phyloP scores from a whole-genome alignment of 1,140 invertebrate genomes.

The Drosophila simulans region DNA sequence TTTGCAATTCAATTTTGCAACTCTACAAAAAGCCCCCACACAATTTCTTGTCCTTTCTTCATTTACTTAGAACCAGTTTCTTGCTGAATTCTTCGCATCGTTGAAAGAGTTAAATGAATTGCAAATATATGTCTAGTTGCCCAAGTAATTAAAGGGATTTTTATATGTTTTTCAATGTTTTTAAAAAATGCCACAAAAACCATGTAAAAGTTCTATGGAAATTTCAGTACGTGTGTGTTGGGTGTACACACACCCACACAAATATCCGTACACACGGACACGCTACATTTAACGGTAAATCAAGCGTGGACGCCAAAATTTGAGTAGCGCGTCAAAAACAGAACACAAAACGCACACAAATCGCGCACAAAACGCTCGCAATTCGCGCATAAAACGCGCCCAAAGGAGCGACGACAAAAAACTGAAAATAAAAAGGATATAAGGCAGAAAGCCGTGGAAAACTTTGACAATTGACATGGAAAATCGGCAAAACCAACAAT shows the following conservation, averaged over 20 bases:
- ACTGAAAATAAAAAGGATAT: slow-evolving; percentile 26
- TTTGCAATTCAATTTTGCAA: slow-evolving; percentile 56
- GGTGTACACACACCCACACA: not conserved
- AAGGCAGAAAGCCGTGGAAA: slow-evolving; percentile 21
- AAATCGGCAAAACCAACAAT: slow-evolving; percentile 63
- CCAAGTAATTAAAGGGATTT: no score
- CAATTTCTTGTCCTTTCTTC: not conserved
- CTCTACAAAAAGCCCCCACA: slow-evolving; percentile 2
- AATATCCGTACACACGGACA: not conserved
- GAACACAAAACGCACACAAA: slow-evolving; percentile 9
- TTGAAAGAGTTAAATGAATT: not conserved
- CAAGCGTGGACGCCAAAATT: slow-evolving; percentile 47
- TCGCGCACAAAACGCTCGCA: not conserved
- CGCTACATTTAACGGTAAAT: slow-evolving; percentile 56
- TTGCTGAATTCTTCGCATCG: not conserved
- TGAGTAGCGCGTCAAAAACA: slow-evolving; percentile 55
- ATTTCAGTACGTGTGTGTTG: not conserved
- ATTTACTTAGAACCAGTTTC: not conserved
- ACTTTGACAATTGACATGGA: slow-evolving; percentile 75
- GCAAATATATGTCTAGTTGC: no score
- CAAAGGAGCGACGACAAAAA: slow-evolving; percentile 2
- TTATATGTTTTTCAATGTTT: no score
- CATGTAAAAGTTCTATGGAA: no score
- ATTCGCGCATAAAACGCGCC: slow-evolving; percentile 14
- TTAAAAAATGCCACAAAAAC: not conserved